Base-by-base conservation (phyloP, 1,140 invertebrate species). In the Hormaphis cornu region DNA sequence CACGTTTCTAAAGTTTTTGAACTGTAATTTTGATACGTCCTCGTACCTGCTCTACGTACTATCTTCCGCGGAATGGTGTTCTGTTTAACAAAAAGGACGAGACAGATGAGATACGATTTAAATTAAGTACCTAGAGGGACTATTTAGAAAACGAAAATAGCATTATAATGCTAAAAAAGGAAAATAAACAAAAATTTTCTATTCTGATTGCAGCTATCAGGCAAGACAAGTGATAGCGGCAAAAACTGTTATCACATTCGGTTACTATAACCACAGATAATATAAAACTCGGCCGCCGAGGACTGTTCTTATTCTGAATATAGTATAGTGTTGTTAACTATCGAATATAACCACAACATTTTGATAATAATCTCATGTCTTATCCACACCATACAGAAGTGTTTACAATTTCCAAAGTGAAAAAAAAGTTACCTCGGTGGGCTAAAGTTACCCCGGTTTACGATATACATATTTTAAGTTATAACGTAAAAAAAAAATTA, bases 41-140 rank as follows among this genome's bases (percentile, higher is more conserved):
- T 53, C 3, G 40, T 69, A 33, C 69, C 69, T 5, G 20, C 10
- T 16, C 10, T 26, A 30, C 46, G n/a, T 35, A 6, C n/a, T 18
- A 26, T 4, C 22, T 70, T 70, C n/a, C 69, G 52, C 12, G 69
- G 53, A 53, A 70, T 69, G 22, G 4, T 69, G 35, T 3, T 37
- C 54, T 37, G 22, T 24, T 24, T 37, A 58, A 37, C 3, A 22
- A 58, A 58, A 30, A 58, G 24, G 50, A 52, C 6, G 50, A 52
- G 50, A 52, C 24, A 52, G 50, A 52, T 52, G 50, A 52, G 24
- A 52, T 12, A 30, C 50, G 7, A 26, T 52, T 26, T 24, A 52
- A 52, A 52, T 46, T 46, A 46, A 46, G 42, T 46, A 46, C 50
- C 24, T 52, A 52, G 50, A 52, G 50, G 24, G 50, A 52, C 26